Base-by-base conservation (phyloP, 2,888 invertebrate species). In the Rhimphoctona megacephalus region DNA sequence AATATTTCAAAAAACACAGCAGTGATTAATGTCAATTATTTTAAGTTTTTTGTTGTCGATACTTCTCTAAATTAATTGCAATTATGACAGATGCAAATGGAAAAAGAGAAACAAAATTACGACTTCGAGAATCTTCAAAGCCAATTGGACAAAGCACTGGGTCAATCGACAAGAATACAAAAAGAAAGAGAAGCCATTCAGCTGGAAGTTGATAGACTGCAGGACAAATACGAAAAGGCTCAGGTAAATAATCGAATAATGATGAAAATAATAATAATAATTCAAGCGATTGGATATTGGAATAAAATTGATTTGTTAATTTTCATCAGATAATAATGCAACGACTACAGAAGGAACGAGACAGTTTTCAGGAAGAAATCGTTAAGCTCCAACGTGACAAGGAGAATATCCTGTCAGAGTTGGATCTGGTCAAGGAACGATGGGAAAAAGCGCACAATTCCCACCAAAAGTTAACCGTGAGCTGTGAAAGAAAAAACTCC, bases 81-180 rank as follows among this genome's bases (percentile, higher is more conserved):
- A 52, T 67, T 69, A 46, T 84, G 9, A 49, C 90, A 97, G 97
- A 95, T 97, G 93, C 97, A 98, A 96, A 96, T 98, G 93, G 98
- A 98, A 94, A 97, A 98, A 90, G 98, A 98, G 95, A 98, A 98
- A 94, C 96, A 97, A 91, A 97, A 96, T 88, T 98, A 98, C 94
- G 98, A 98, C 95, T 98, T 97, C 94, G 98, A 98, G 92, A 98
- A 97, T 91, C 95, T 98, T 88, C 98, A 98, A 94, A 97, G 98
- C 72, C 98, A 98, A 94, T 95, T 98, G 94, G 98, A 98, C 95
- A 98, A 98, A 95, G 97, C 98, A 54, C 95, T 98, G 88, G 98
- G 98, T 25, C 98, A 98, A 94, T 96, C 98, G 70, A 97, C 97
- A 78, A 96, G 98, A 81, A 96, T 98, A 92, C 98, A 98, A 95